Evolutionary conservation across 1,140 invertebrate genomes (phyloP), one percentile per base, ranked within the genome.

Genomic region (Drosophila repleta): DNA sequence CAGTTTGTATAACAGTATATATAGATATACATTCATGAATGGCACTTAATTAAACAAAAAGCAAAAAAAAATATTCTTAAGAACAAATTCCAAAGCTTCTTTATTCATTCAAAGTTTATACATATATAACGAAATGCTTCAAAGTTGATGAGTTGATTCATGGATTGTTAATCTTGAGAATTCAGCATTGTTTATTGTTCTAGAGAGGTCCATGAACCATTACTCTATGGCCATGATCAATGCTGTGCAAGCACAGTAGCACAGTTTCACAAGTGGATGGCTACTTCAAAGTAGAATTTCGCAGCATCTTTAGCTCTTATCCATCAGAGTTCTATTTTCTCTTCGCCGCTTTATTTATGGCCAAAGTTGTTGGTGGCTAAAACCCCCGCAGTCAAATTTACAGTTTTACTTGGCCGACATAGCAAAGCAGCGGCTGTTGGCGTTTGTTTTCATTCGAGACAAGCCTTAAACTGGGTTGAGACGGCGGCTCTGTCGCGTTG

Each of bases 271-370:
- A 72, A 71, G 60, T 35, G 60, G 8, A 8, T 37, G 60, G 8
- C 4, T 37, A 57, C 68, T 71, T 51, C 10, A 71, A 65, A 57
- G 68, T 52, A 43, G n/a, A n/a, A n/a, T 52, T 71, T 65, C 46
- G 61, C 62, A 71, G 1, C 46, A 37, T 55, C 37, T 55, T 55
- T 11, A 21, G 35, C n/a, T 39, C 20, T 24, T 41, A 41, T 41
- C 35, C n/a, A 55, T 15, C 52, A 37, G 20, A 35, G 32, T 35
- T 35, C 32, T 35, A 13, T 35, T 35, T 35, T 13, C 3, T 2
- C 32, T 13, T 35, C 32, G 11, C 17, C n/a, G 6, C 8, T 56
- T 26, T 18, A 11, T 41, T 24, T 56, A 55, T 55, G 6, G 35
- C 18, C 18, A 39, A 43, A 43, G 53, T 17, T 26, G 8, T n/a